Evolutionary conservation across 2,797 vertebrate species (phyloP).

Genomic region (Pipistrellus pygmaeus): DNA sequence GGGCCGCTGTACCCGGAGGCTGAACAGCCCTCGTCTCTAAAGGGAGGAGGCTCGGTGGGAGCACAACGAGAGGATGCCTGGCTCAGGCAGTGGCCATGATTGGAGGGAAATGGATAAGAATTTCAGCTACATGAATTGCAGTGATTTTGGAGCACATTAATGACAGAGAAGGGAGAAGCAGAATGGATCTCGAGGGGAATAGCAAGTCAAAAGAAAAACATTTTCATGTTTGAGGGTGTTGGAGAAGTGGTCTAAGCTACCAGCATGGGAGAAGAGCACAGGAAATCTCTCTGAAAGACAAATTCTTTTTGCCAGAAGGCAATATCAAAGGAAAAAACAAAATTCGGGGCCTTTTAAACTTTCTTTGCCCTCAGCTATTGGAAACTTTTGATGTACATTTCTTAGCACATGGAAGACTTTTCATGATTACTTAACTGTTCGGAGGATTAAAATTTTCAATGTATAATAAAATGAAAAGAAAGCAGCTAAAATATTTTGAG

Average conservation of each 20-base stretch:
- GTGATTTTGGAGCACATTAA: not conserved
- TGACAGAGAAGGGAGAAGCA: not conserved
- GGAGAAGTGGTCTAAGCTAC: not conserved
- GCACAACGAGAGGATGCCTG: not conserved
- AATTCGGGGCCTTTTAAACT: slow-evolving; percentile 36
- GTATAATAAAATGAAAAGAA: slow-evolving; percentile 59
- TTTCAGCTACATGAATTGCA: not conserved
- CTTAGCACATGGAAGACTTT: slow-evolving; percentile 6
- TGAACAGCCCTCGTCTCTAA: not conserved
- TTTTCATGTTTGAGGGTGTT: not conserved
- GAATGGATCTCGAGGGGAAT: not conserved
- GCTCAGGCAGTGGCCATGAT: not conserved
- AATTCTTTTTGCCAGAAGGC: slow-evolving; percentile 36
- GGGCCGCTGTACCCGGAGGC: no score
- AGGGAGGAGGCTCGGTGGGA: no score
- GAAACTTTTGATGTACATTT: slow-evolving; percentile 40
- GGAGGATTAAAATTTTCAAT: slow-evolving; percentile 54
- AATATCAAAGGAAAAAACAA: not conserved
- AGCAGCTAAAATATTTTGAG: slow-evolving; percentile 66
- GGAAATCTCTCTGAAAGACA: slow-evolving; percentile 13
- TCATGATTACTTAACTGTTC: slow-evolving; percentile 33
- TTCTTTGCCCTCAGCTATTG: slow-evolving; percentile 51
- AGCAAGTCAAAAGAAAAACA: not conserved
- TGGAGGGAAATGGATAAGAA: not conserved
- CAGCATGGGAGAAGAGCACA: not conserved